Percentiles rank a stretch among this genome's conserved stretches.
phyloP scores from a whole-genome alignment of 1,140 invertebrate genomes.

The Gryon sp. region DNA sequence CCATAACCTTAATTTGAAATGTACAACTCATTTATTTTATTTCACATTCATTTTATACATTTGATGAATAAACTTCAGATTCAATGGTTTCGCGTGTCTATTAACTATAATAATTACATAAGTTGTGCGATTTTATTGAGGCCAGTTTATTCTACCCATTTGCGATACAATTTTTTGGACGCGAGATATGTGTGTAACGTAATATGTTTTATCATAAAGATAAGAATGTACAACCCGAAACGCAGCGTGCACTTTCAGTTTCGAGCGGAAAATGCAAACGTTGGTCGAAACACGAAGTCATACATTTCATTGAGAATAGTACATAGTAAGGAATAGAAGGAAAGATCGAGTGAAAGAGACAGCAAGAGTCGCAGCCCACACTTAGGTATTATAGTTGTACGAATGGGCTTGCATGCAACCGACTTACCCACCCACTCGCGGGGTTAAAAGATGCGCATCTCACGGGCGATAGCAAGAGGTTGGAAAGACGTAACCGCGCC shows the following conservation, averaged over 20 bases:
- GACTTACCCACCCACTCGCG: constrained; percentile 55
- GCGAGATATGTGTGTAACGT: background rate
- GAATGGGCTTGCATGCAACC: constrained; percentile 30
- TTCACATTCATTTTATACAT: no score
- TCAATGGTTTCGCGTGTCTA: no score
- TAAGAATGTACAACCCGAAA: constrained; percentile 9
- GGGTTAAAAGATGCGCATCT: constrained; percentile 39
- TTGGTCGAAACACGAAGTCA: constrained; percentile 28
- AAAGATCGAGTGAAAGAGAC: no score
- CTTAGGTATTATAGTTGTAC: constrained; percentile 40
- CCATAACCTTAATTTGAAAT: no score
- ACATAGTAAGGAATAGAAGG: no score
- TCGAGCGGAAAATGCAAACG: constrained; percentile 34
- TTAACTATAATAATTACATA: constrained; percentile 32
- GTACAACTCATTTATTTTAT: no score
- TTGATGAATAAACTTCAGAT: no score
- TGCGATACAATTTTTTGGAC: no score
- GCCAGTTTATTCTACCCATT: no score
- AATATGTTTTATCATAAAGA: constrained; percentile 19
- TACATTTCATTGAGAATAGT: constrained; percentile 45
- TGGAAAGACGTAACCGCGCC: constrained; percentile 5
- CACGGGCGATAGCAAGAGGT: background rate
- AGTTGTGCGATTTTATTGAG: constrained; percentile 15
- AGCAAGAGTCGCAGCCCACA: constrained; percentile 33
- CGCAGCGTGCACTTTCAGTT: constrained; percentile 42